Percentiles rank a stretch among this genome's conserved stretches.
These are phyloP conservation scores for Periophthalmus modestus DNA, from an alignment of 2,113 vertebrate genomes.

Conservation along the genomic window DNA sequence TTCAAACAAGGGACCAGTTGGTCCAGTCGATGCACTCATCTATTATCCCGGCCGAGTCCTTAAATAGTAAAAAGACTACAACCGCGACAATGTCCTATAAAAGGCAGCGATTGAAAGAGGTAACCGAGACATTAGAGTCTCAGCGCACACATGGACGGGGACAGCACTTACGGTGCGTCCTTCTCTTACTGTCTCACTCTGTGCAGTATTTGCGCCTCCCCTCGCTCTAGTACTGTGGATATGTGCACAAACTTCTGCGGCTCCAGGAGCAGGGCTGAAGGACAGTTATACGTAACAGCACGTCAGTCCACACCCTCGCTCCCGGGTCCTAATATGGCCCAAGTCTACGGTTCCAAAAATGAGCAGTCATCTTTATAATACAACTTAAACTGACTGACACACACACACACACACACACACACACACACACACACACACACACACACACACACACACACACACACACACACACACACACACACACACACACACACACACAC, in stretches of 20 bases:
- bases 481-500: no score
- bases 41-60: background rate
- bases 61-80: constrained; percentile 4
- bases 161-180: constrained; percentile 7
- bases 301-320: constrained; percentile 66
- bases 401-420: no score
- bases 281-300: constrained; percentile 64
- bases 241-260: constrained; percentile 64
- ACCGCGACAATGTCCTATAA: background rate
- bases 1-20: constrained; percentile 17
- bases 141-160: background rate
- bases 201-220: constrained; percentile 21
- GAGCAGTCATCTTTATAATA: constrained; percentile 11
- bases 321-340: constrained; percentile 61
- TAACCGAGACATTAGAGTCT: background rate
- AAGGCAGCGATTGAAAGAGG: background rate
- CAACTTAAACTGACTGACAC: background rate
- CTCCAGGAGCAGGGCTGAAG: constrained; percentile 45
- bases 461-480: no score
- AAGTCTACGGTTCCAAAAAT: constrained; percentile 14
- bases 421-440: no score
- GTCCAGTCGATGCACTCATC: constrained; percentile 31
- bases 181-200: constrained; percentile 12
- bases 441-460: no score
- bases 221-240: constrained; percentile 47